These are phyloP conservation scores for Melopsittacus undulatus DNA, from an alignment of 2,797 vertebrate species.

Conservation along the genomic window DNA sequence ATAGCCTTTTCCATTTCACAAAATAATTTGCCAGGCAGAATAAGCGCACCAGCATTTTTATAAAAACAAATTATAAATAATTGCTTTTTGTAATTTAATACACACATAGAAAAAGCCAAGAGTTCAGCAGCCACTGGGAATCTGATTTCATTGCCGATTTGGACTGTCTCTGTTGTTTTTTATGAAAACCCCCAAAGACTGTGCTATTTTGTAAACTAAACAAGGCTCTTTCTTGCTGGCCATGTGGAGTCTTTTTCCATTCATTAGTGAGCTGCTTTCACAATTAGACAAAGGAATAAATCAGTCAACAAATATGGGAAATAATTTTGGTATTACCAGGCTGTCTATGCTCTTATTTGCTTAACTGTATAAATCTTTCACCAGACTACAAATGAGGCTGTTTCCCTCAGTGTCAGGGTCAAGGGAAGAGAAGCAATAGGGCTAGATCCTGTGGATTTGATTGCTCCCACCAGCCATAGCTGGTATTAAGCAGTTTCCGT, in stretches of 20 bases:
- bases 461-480: not conserved
- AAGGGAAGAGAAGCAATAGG: not conserved
- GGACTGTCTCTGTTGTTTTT: slow-evolving; percentile 46
- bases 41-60: slow-evolving; percentile 23
- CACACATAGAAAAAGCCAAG: slow-evolving; percentile 37
- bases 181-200: slow-evolving; percentile 62
- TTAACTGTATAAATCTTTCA: slow-evolving; percentile 58
- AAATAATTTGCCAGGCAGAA: slow-evolving; percentile 50
- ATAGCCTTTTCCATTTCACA: slow-evolving; percentile 53
- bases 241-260: slow-evolving; percentile 58
- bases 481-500: not conserved
- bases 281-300: slow-evolving; percentile 68
- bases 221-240: not conserved
- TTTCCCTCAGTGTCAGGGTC: not conserved
- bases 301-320: slow-evolving; percentile 52
- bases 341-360: not conserved
- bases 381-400: slow-evolving; percentile 32
- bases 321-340: slow-evolving; percentile 34
- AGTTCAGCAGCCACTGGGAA: slow-evolving; percentile 40
- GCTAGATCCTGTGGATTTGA: not conserved
- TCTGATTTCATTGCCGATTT: slow-evolving; percentile 63
- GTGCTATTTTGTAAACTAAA: slow-evolving; percentile 61
- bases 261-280: slow-evolving; percentile 48
- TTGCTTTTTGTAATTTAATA: slow-evolving; percentile 60
- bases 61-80: slow-evolving; percentile 65